A percentile compares a stretch with the other conserved stretches of the same genome.
phyloP scores from a whole-genome alignment of 2,888 invertebrate genomes.

The Plebejus anna region DNA sequence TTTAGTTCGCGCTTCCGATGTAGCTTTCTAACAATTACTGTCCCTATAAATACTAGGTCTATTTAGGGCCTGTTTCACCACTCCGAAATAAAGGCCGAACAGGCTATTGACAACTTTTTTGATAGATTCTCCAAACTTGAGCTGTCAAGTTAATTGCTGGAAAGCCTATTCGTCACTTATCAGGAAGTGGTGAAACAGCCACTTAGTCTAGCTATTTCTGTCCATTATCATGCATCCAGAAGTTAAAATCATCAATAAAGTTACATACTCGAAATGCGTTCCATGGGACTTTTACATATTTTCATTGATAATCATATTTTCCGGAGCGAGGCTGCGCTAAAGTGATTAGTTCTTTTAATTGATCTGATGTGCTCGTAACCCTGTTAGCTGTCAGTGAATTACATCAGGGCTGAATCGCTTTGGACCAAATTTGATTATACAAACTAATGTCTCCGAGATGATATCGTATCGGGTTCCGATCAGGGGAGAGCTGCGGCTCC shows the following conservation, averaged over 20 bases:
- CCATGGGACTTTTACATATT: neutral
- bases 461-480: constrained; percentile 33
- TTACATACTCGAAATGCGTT: neutral
- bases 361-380: neutral
- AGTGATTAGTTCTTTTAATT: constrained; percentile 1
- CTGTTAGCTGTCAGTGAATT: neutral
- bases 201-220: no score
- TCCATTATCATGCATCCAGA: neutral
- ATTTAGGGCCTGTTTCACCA: no score
- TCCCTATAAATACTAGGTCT: neutral
- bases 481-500: neutral
- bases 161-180: no score
- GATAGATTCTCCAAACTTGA: no score
- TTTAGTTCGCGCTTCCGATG: constrained; percentile 7
- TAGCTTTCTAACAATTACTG: neutral
- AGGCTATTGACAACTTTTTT: no score
- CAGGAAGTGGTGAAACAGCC: no score
- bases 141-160: no score
- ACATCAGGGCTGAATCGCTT: constrained; percentile 37
- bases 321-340: neutral
- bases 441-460: constrained; percentile 50
- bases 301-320: neutral
- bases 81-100: no score
- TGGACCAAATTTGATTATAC: constrained; percentile 52
- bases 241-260: neutral